Base-by-base conservation (phyloP, 2,797 vertebrate genomes). In the Lophius americanus region DNA sequence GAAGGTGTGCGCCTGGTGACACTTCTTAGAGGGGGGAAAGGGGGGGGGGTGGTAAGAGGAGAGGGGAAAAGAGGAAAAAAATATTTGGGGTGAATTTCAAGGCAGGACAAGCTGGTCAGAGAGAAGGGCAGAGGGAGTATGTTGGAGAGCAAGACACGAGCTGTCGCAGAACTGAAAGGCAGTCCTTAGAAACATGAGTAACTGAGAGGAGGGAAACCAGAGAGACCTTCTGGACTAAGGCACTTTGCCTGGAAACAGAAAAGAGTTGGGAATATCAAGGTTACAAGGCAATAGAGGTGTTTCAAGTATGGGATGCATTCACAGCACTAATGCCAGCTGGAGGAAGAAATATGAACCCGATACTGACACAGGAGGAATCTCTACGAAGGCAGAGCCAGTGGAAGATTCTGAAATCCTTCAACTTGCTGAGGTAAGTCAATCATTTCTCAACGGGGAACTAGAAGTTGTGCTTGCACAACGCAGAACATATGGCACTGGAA, bases 251-350 rank as follows among this genome's bases (percentile, higher is more conserved):
- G 53, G 58, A 64, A 54, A 14, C 53, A 72, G 49, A 2, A n/a
- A 39, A 51, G 23, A 23, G 23, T 23, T 13, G 49, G 43, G 38
- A 60, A 23, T 23, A 23, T 23, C 43, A 3, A 44, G 56, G n/a
- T 54, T 8, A 44, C 33, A 1, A 62, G 48, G 63, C 4, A 38
- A 14, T 38, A 41, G 38, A 73, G 36, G 33, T 55, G 57, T 33
- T 23, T 55, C 41, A 77, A 83, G 13, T n/a, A 94, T 94, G 93
- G 93, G 93, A 32, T 93, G 93, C 74, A 44, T 92, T 75, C 92
- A 93, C 72, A 93, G 92, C 70, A 82, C 51, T 7, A 48, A 64
- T 36, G 11, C 49, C 1, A 54, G 57, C 32, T 47, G 64, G 60
- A 80, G 65, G 42, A 79, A 82, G 83, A 84, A 84, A 59, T 75